Conservation (phyloP, 2,797 vertebrate species). For the Orestias chungarensis region DNA sequence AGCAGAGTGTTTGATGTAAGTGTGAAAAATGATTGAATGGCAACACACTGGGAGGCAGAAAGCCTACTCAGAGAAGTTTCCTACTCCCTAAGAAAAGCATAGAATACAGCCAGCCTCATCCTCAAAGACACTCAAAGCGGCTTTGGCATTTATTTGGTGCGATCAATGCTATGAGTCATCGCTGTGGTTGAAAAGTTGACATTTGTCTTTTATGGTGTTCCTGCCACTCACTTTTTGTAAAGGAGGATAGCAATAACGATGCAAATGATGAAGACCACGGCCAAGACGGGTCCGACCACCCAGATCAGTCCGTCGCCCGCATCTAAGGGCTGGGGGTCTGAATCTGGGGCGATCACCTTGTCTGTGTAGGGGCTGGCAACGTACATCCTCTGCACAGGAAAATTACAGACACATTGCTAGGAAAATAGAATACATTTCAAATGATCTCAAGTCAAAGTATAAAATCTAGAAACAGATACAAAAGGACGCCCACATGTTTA, state of each 20-base stretch:
- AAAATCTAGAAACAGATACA: neutral
- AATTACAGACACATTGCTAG: constrained; percentile 15
- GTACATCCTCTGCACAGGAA: constrained; percentile 84
- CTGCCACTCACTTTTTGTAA: constrained; percentile 93
- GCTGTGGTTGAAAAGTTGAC: constrained; percentile 11
- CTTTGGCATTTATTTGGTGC: constrained; percentile 35
- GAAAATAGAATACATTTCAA: neutral
- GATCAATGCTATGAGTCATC: constrained; percentile 16
- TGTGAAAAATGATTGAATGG: neutral
- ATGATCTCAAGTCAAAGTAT: neutral
- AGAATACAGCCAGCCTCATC: constrained; percentile 24
- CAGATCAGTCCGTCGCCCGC: constrained; percentile 95
- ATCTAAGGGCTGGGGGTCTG: constrained; percentile 92
- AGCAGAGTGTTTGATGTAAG: neutral
- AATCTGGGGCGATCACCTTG: constrained; percentile 90
- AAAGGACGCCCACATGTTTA: neutral
- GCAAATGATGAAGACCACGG: constrained; percentile 98
- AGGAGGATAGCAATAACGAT: constrained; percentile 98
- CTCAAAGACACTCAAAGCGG: constrained; percentile 25
- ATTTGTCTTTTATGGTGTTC: constrained; percentile 24
- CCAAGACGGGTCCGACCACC: constrained; percentile 96
- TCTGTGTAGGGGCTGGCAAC: constrained; percentile 95
- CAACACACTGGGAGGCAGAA: constrained; percentile 6
- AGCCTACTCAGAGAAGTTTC: constrained; percentile 5
- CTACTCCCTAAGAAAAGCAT: constrained; percentile 18